A percentile compares a stretch with the other conserved stretches of the same genome.
Evolutionary conservation across 2,113 vertebrate genomes (phyloP).

Genomic region (Zootoca vivipara): DNA sequence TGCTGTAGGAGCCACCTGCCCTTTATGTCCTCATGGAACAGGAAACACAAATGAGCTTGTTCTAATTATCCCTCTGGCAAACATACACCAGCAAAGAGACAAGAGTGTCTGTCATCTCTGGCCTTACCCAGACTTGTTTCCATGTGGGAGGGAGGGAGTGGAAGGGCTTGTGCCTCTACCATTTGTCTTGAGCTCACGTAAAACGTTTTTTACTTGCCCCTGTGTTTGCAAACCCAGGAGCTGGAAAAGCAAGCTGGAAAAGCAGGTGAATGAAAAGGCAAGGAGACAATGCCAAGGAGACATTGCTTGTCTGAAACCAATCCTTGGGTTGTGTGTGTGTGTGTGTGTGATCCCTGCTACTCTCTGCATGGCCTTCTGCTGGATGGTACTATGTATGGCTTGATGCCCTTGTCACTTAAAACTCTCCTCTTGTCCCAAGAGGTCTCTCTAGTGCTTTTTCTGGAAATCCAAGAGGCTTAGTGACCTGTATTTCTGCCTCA

Average conservation of each 20-base stretch:
- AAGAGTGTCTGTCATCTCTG: not conserved
- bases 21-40: not conserved
- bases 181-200: not conserved
- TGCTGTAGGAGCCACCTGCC: not conserved
- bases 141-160: not conserved
- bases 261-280: not conserved
- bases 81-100: not conserved
- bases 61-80: constrained; percentile 31
- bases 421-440: not conserved
- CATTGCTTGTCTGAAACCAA: not conserved
- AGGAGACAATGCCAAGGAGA: not conserved
- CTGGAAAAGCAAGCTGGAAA: not conserved
- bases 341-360: not conserved
- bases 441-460: not conserved
- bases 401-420: not conserved
- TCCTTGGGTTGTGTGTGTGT: not conserved
- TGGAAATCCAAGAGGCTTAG: not conserved
- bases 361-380: not conserved
- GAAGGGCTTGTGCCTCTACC: not conserved
- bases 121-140: not conserved
- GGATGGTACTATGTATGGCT: not conserved
- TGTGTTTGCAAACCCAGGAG: not conserved
- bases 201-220: not conserved
- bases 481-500: not conserved
- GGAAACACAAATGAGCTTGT: constrained; percentile 8